Evolutionary conservation across 2,113 vertebrate genomes (phyloP).

Genomic region (Burhinus bistriatus): DNA sequence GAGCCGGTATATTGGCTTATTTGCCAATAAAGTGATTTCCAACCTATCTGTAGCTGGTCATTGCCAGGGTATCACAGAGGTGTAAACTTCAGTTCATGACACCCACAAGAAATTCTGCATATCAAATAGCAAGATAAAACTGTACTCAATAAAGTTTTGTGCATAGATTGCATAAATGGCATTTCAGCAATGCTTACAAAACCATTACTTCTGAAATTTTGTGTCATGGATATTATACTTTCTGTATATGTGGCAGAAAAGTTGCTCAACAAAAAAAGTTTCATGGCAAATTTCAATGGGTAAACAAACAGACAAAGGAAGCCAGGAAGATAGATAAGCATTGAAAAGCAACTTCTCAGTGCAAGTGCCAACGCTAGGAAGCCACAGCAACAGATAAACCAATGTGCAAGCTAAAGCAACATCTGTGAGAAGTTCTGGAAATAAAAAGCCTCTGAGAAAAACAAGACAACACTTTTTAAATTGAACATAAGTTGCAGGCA

Average conservation of each 20-base stretch:
- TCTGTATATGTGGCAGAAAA: background rate
- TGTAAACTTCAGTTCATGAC: background rate
- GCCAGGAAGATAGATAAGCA: background rate
- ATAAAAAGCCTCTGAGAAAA: background rate
- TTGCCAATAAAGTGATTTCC: background rate
- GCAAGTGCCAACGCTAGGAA: background rate
- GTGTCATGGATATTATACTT: background rate
- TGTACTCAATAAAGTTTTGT: background rate
- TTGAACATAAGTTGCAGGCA: background rate
- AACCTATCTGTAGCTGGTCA: accelerated
- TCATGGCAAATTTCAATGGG: background rate
- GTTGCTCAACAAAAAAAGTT: background rate
- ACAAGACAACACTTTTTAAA: background rate
- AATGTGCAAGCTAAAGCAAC: background rate
- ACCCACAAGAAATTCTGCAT: background rate
- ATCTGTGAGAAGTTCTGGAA: background rate
- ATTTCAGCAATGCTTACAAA: background rate
- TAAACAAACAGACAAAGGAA: background rate
- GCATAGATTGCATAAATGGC: background rate
- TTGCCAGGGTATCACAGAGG: background rate
- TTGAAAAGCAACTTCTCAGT: background rate
- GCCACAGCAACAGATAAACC: background rate
- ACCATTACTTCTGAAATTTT: background rate
- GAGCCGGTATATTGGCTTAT: background rate
- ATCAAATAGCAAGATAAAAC: background rate